Conservation (phyloP, 2,113 vertebrate species). For the Callospermophilus lateralis region DNA sequence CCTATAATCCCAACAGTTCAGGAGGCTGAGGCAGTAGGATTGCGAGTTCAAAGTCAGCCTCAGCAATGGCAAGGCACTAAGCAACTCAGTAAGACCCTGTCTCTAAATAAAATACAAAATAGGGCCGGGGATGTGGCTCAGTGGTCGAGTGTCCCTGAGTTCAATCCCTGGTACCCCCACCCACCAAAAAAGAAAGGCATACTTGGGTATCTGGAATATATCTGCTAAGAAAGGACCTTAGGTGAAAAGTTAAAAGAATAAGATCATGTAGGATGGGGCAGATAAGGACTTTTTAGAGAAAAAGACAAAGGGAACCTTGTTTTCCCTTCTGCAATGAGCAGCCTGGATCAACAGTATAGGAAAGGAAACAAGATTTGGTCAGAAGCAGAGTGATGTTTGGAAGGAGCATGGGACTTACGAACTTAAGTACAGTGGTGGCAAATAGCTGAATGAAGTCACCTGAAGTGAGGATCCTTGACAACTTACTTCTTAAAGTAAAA, state of each 20-base stretch:
- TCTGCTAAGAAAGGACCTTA: not conserved
- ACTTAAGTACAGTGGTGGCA: not conserved
- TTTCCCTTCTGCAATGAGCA: slow-evolving; percentile 50
- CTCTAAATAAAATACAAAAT: too few relatives aligned
- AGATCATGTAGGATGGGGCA: not conserved
- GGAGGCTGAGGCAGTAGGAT: too few relatives aligned
- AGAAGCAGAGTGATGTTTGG: slow-evolving; percentile 30
- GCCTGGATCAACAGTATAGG: not conserved
- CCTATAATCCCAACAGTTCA: too few relatives aligned
- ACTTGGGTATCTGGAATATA: not conserved
- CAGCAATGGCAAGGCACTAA: too few relatives aligned
- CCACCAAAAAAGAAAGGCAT: not conserved
- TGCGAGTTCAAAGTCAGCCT: too few relatives aligned
- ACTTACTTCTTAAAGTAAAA: slow-evolving; percentile 42
- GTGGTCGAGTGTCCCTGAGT: too few relatives aligned
- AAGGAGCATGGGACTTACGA: not conserved
- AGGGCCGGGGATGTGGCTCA: too few relatives aligned
- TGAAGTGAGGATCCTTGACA: not conserved
- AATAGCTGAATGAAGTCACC: not conserved
- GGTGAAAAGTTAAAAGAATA: slow-evolving; percentile 13
- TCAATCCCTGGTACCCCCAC: too few relatives aligned
- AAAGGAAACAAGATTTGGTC: not conserved
- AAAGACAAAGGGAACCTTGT: not conserved
- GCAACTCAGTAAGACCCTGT: too few relatives aligned
- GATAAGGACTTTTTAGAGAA: slow-evolving; percentile 6